Conservation (phyloP, 2,113 vertebrate species). For the Equus quagga region DNA sequence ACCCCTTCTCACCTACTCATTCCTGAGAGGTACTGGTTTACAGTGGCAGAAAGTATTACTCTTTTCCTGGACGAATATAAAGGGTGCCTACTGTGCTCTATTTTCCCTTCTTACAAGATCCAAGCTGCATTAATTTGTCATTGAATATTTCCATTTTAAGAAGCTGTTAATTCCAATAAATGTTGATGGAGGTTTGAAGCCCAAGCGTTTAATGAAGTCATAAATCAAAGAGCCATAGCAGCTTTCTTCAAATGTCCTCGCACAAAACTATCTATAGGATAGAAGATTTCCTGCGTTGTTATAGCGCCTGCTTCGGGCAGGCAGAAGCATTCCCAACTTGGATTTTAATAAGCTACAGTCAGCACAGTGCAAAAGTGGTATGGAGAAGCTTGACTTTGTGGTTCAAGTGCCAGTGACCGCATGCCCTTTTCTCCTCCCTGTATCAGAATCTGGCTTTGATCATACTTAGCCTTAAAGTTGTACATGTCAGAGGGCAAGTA, state of each 20-base stretch:
- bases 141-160: slow-evolving; percentile 69
- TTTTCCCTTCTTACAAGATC: slow-evolving; percentile 20
- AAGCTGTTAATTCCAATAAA: slow-evolving; percentile 74
- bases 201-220: slow-evolving; percentile 72
- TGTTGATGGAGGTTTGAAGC: slow-evolving; percentile 73
- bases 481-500: background rate
- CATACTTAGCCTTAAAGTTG: background rate
- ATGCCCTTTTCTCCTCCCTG: background rate
- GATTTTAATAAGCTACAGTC: background rate
- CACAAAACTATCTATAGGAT: background rate
- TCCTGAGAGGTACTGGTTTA: background rate
- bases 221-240: slow-evolving; percentile 69
- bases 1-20: background rate
- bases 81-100: background rate
- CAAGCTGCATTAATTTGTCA: slow-evolving; percentile 71
- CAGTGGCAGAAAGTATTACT: background rate
- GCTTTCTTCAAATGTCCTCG: slow-evolving; percentile 63
- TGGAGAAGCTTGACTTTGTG: background rate
- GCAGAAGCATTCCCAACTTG: background rate
- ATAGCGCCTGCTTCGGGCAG: background rate
- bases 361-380: background rate
- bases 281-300: background rate
- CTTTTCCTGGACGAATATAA: slow-evolving; percentile 50
- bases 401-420: background rate
- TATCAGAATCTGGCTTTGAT: background rate